Percentiles rank a stretch among this genome's conserved stretches.
phyloP scores from a whole-genome alignment of 2,113 vertebrate genomes.

The Gila orcuttii region DNA sequence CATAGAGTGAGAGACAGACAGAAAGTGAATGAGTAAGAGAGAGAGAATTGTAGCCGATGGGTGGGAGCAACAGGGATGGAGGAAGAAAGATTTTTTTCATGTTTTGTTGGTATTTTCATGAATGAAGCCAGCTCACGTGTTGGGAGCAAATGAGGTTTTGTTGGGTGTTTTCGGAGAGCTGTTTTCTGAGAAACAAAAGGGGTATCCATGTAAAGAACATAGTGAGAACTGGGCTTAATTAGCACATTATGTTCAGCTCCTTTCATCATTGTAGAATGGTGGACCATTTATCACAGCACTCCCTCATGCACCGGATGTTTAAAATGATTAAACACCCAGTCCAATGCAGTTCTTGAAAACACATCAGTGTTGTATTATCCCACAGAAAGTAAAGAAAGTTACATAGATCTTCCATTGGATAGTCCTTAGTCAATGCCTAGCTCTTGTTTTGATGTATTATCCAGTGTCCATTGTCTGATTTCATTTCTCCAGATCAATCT shows the following conservation, averaged over 20 bases:
- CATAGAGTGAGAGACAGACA: slow-evolving; percentile 50
- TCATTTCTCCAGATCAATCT: slow-evolving; percentile 41
- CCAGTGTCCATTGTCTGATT: slow-evolving; percentile 48
- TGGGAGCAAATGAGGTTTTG: slow-evolving; percentile 39
- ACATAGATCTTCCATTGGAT: background rate
- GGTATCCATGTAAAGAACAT: slow-evolving; percentile 31
- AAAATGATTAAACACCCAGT: background rate
- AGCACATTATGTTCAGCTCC: slow-evolving; percentile 24
- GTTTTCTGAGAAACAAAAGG: slow-evolving; percentile 30
- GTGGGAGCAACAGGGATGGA: slow-evolving; percentile 34
- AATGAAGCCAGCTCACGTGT: slow-evolving; percentile 50
- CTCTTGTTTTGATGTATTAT: slow-evolving; percentile 18
- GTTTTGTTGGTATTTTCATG: slow-evolving; percentile 48
- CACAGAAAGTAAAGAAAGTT: slow-evolving; percentile 4
- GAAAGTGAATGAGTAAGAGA: slow-evolving; percentile 29
- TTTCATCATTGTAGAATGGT: slow-evolving; percentile 25
- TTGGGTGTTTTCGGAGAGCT: slow-evolving; percentile 28
- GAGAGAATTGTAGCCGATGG: slow-evolving; percentile 33
- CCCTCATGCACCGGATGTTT: slow-evolving; percentile 1
- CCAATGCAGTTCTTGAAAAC: slow-evolving; percentile 19
- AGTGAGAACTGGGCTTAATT: slow-evolving; percentile 35
- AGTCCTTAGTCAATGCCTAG: background rate
- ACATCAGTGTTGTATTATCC: background rate
- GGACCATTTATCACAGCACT: slow-evolving; percentile 11
- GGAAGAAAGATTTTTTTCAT: slow-evolving; percentile 15